phyloP scores from a whole-genome alignment of 2,888 invertebrate species.

The Ennomos fuscantarius region DNA sequence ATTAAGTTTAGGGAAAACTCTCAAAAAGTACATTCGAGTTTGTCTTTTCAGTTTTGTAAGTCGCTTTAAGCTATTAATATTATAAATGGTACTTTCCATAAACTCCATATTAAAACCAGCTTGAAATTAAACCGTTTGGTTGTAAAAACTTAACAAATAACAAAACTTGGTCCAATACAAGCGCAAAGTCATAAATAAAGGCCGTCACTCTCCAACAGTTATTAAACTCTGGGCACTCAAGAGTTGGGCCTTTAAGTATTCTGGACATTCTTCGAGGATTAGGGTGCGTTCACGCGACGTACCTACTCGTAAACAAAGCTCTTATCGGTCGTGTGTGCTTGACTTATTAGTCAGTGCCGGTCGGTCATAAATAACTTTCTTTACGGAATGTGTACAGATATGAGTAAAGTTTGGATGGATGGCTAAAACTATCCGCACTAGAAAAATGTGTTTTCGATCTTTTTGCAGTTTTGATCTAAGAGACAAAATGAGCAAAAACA shows the following conservation, averaged over 20 bases:
- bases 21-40: too few relatives aligned
- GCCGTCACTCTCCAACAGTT: conserved; percentile 38
- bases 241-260: conserved; percentile 31
- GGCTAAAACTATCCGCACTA: not conserved
- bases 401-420: conserved; percentile 17
- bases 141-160: conserved; percentile 29
- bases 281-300: conserved; percentile 43
- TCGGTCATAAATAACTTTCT: conserved; percentile 23
- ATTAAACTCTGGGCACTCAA: conserved; percentile 26
- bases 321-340: conserved; percentile 46
- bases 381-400: conserved; percentile 14
- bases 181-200: conserved; percentile 36
- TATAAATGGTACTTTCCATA: not conserved
- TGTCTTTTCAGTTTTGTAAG: too few relatives aligned
- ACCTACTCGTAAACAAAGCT: conserved; percentile 40
- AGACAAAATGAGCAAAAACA: too few relatives aligned
- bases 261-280: conserved; percentile 42
- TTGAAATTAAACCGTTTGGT: conserved; percentile 11
- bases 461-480: not conserved
- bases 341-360: conserved; percentile 45
- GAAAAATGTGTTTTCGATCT: conserved; percentile 5
- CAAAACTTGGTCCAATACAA: conserved; percentile 25
- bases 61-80: too few relatives aligned
- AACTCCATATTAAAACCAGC: conserved; percentile 15
- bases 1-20: too few relatives aligned